Evolutionary conservation across 1,140 invertebrate species (phyloP), one percentile per base, ranked within the genome.

Genomic region (Akabosia matsudoensis): DNA sequence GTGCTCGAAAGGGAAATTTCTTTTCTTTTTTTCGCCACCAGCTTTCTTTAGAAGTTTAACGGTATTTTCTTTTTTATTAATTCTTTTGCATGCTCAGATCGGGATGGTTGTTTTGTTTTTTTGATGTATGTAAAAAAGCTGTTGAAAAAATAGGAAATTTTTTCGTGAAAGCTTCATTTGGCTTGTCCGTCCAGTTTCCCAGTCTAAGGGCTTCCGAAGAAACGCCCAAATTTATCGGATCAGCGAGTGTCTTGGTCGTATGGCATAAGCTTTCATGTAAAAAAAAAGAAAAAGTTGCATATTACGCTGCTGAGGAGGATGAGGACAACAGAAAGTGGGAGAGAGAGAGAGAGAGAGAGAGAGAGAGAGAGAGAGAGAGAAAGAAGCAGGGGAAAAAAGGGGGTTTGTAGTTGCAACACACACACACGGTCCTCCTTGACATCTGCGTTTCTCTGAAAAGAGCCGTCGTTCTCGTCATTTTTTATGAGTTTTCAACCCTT

Each of bases 201-300:
- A 56, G 54, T 56, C 54, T 56, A 52, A 74, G 77, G 77, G 77
- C 77, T 76, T 78, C 77, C 31, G 30, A 51, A 78, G 77, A 52
- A 73, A 78, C 74, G 77, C 77, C 74, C 74, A 76, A 76, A 75
- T 78, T 78, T 73, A 70, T 72, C 77, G 74, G 77, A 76, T 76
- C 74, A 78, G 45, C 28, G 74, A 51, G 52, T 73, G 28, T 22
- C 37, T 26, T 18, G 30, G 33, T 34, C 56, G 13, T 31, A 56
- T 45, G 37, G n/a, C 61, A 64, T 24, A 22, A 24, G 33, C 31
- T 51, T 51, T 30, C 30, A 51, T 31, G 18, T n/a, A 52, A 37
- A 13, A 26, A 73, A 52, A 26, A 51, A 22, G 52, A 73, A 26
- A 28, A 51, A 26, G 37, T n/a, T n/a, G n/a, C n/a, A n/a, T n/a